Evolutionary conservation across 2,888 invertebrate species (phyloP).

Genomic region (Smittia sp.): DNA sequence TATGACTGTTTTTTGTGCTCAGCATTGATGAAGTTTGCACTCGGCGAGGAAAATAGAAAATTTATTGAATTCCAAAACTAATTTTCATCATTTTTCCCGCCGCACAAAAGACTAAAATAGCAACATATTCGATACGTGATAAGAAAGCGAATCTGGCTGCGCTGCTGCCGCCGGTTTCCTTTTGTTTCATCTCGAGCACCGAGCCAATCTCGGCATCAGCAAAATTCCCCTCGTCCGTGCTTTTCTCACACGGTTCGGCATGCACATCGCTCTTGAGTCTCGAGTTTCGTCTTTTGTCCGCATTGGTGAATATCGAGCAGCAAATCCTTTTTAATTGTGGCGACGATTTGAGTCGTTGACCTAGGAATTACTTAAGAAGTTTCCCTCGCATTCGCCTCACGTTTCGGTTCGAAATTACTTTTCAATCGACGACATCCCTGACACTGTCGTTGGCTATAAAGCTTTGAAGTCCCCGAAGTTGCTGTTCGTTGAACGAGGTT

Average conservation of each 20-base stretch:
- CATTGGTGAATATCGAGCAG: background rate
- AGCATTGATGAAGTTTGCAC: slow-evolving; percentile 19
- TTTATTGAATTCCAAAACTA: slow-evolving; percentile 20
- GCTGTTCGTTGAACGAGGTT: slow-evolving; percentile 23
- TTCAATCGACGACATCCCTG: too few relatives aligned
- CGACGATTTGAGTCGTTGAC: too few relatives aligned
- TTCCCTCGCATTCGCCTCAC: too few relatives aligned
- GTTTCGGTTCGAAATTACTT: too few relatives aligned
- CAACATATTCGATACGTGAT: background rate
- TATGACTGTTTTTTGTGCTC: background rate
- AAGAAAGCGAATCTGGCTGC: background rate
- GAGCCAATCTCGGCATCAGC: background rate
- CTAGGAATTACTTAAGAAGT: too few relatives aligned
- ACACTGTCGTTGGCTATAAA: too few relatives aligned
- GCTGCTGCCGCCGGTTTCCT: too few relatives aligned
- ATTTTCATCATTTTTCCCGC: slow-evolving; percentile 5
- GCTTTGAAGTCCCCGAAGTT: too few relatives aligned
- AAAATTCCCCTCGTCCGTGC: background rate
- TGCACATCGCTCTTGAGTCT: background rate
- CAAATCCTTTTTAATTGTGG: background rate
- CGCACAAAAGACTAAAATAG: background rate
- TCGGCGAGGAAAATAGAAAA: slow-evolving; percentile 14
- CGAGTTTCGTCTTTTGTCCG: background rate
- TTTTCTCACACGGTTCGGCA: background rate
- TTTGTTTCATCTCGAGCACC: background rate